phyloP scores from a whole-genome alignment of 2,113 vertebrate species.

The Orthochromis malagaraziensis region DNA sequence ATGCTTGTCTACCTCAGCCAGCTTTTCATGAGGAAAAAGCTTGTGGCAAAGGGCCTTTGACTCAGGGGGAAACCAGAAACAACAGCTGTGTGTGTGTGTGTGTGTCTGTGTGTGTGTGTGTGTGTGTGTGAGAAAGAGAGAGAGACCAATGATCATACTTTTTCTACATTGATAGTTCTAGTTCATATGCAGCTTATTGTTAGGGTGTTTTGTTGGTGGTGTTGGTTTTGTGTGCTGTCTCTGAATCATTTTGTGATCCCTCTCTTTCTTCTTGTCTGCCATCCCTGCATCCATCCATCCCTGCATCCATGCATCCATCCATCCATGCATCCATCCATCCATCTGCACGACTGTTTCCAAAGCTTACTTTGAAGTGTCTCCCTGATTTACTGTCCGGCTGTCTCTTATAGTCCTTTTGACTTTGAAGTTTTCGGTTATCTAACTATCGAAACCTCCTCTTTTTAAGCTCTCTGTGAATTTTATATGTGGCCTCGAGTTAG shows the following conservation, averaged over 20 bases:
- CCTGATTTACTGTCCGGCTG: constrained; percentile 55
- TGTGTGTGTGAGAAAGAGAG: not conserved
- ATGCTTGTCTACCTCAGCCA: not conserved
- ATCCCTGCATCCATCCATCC: not conserved
- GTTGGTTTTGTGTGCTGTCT: constrained; percentile 31
- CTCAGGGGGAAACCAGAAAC: not conserved
- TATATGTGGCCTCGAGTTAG: constrained; percentile 31
- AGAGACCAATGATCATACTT: not conserved
- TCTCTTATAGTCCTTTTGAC: constrained; percentile 44
- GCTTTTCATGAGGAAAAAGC: not conserved
- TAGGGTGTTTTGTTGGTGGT: constrained; percentile 4
- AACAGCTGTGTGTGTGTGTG: not conserved
- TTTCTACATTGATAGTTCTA: constrained; percentile 25
- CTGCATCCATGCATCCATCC: not conserved
- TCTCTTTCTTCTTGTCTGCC: constrained; percentile 12
- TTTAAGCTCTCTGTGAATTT: constrained; percentile 34
- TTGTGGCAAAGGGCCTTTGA: not conserved
- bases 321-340: constrained; percentile 6
- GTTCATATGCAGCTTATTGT: constrained; percentile 25
- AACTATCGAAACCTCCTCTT: constrained; percentile 27
- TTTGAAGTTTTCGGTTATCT: constrained; percentile 52
- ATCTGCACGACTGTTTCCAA: constrained; percentile 13
- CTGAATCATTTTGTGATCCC: constrained; percentile 7
- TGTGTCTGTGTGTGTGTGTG: not conserved
- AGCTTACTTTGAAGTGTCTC: constrained; percentile 56